phyloP scores from a whole-genome alignment of 2,113 vertebrate genomes.

The Phyllopteryx taeniolatus region DNA sequence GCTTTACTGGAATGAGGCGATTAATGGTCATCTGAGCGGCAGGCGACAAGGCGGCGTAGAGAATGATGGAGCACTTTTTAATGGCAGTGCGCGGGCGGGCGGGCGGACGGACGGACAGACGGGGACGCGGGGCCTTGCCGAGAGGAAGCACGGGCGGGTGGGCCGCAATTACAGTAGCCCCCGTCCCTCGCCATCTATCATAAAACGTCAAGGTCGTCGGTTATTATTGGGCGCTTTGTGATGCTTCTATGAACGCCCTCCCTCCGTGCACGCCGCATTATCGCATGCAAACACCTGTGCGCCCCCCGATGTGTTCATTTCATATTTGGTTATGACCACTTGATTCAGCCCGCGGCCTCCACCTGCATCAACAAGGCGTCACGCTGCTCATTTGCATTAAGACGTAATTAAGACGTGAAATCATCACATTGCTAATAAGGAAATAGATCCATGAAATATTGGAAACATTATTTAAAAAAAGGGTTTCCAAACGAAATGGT shows the following conservation, averaged over 20 bases:
- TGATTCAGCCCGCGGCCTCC: slow-evolving; percentile 39
- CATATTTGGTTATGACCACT: slow-evolving; percentile 50
- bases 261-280: slow-evolving; percentile 23
- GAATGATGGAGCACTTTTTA: slow-evolving; percentile 89
- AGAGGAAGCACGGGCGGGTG: slow-evolving; percentile 22
- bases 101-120: slow-evolving; percentile 3
- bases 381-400: neutral
- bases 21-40: slow-evolving; percentile 93
- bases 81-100: slow-evolving; percentile 63
- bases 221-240: slow-evolving; percentile 56
- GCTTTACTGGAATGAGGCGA: slow-evolving; percentile 98
- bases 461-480: too few relatives aligned
- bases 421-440: neutral
- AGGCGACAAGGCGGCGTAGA: slow-evolving; percentile 85
- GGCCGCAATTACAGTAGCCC: slow-evolving; percentile 72
- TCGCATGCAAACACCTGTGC: slow-evolving; percentile 68
- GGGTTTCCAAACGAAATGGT: neutral
- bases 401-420: neutral
- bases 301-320: slow-evolving; percentile 17
- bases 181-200: slow-evolving; percentile 67
- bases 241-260: slow-evolving; percentile 51
- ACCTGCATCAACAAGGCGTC: slow-evolving; percentile 52
- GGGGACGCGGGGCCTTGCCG: slow-evolving; percentile 40
- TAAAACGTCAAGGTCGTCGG: slow-evolving; percentile 67
- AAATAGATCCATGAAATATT: neutral